These are phyloP conservation scores for Tringa solitaria DNA, from an alignment of 2,113 vertebrate genomes.

Conservation along the genomic window DNA sequence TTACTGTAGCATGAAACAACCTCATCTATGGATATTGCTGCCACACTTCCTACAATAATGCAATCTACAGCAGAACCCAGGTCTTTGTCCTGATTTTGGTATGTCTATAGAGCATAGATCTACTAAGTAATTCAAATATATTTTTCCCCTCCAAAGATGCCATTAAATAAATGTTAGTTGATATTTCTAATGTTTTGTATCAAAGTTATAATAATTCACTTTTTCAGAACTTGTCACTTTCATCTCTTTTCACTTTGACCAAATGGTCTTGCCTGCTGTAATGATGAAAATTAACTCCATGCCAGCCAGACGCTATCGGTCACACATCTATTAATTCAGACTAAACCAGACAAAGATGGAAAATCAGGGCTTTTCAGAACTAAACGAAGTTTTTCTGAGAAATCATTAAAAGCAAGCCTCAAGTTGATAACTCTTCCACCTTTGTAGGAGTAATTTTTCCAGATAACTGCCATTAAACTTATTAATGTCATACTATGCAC, in stretches of 20 bases:
- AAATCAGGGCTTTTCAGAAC: neutral
- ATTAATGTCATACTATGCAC: neutral
- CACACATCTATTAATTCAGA: neutral
- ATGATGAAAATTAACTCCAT: neutral
- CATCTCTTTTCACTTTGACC: neutral
- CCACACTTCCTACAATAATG: neutral
- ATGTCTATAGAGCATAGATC: neutral
- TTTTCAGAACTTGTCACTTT: neutral
- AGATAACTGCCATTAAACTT: neutral
- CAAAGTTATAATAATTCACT: neutral
- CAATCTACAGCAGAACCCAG: neutral
- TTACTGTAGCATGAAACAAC: neutral
- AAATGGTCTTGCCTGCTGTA: neutral
- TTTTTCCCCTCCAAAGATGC: neutral
- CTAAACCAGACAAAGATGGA: neutral
- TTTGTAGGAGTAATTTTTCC: neutral
- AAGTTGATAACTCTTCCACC: neutral
- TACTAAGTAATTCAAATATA: neutral
- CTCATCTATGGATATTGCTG: neutral
- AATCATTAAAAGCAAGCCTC: neutral
- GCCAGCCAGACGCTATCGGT: neutral
- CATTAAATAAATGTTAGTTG: neutral
- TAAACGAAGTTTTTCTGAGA: neutral
- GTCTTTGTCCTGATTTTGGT: neutral
- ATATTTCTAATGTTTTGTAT: neutral